Conservation (phyloP, 2,888 invertebrate species). For the Drosophila ezoana region DNA sequence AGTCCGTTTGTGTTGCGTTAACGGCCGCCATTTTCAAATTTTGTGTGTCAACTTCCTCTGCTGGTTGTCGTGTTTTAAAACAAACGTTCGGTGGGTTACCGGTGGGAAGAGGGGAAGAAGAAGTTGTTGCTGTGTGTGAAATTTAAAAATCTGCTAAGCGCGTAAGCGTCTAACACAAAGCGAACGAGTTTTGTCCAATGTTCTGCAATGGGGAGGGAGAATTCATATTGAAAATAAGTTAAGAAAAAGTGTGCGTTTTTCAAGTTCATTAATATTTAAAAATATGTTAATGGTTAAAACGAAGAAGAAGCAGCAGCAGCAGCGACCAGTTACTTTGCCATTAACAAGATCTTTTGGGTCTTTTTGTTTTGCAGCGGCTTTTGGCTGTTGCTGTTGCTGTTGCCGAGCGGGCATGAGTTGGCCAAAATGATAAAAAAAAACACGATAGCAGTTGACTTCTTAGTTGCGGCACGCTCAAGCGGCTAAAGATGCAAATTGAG, state of each 20-base stretch:
- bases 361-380: slow-evolving; percentile 6
- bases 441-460: slow-evolving; percentile 30
- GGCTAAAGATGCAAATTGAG: slow-evolving; percentile 34
- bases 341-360: slow-evolving; percentile 9
- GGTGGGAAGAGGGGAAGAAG: neutral
- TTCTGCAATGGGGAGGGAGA: slow-evolving; percentile 33
- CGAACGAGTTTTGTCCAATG: slow-evolving; percentile 71
- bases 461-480: neutral
- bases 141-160: slow-evolving; percentile 76
- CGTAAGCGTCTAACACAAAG: slow-evolving; percentile 40
- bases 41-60: slow-evolving; percentile 30
- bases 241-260: slow-evolving; percentile 28
- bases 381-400: slow-evolving; percentile 22
- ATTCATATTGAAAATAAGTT: slow-evolving; percentile 29
- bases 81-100: neutral
- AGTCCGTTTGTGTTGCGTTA: slow-evolving; percentile 87
- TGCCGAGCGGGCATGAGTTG: slow-evolving; percentile 35
- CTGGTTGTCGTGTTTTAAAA: slow-evolving; percentile 10
- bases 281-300: slow-evolving; percentile 55
- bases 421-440: slow-evolving; percentile 6
- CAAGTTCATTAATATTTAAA: slow-evolving; percentile 49
- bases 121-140: slow-evolving; percentile 25
- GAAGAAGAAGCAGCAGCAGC: slow-evolving; percentile 17
- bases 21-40: slow-evolving; percentile 86
- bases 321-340: slow-evolving; percentile 19